These are phyloP conservation scores for Marmota flaviventris DNA, from an alignment of 2,113 vertebrate species.

Conservation along the genomic window DNA sequence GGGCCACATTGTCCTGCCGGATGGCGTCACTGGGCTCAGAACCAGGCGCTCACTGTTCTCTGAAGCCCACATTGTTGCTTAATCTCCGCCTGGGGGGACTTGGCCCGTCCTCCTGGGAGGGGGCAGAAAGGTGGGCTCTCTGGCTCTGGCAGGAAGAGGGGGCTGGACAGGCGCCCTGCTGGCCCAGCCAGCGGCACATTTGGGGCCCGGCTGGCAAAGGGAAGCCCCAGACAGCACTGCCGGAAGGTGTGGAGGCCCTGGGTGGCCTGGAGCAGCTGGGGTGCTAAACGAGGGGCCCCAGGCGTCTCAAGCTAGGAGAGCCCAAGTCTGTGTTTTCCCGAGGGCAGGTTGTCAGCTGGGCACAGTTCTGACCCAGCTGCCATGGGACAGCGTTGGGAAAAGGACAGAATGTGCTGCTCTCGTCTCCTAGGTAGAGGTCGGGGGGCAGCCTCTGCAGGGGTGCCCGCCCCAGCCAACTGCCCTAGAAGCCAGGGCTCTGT, in stretches of 20 bases:
- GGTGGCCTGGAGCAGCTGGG: not conserved
- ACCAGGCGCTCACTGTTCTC: not conserved
- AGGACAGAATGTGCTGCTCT: not conserved
- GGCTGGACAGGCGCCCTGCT: not conserved
- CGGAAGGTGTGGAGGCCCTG: not conserved
- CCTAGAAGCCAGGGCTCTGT: fast-evolving
- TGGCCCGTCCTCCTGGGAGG: not conserved
- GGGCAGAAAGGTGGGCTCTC: not conserved
- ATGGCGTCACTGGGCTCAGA: not conserved
- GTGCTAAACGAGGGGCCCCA: not conserved
- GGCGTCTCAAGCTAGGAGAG: not conserved
- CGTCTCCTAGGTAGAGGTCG: not conserved
- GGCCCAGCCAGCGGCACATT: not conserved
- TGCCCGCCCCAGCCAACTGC: not conserved
- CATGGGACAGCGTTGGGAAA: no score
- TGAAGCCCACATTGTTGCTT: not conserved
- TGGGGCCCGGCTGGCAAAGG: not conserved
- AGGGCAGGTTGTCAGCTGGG: not conserved
- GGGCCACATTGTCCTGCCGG: not conserved
- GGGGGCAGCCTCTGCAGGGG: not conserved
- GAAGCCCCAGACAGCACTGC: not conserved
- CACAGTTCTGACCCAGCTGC: not conserved
- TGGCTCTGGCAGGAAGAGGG: not conserved
- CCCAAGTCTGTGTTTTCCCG: not conserved
- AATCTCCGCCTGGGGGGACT: not conserved